phyloP scores from a whole-genome alignment of 2,113 vertebrate species.

The Macaca nemestrina region DNA sequence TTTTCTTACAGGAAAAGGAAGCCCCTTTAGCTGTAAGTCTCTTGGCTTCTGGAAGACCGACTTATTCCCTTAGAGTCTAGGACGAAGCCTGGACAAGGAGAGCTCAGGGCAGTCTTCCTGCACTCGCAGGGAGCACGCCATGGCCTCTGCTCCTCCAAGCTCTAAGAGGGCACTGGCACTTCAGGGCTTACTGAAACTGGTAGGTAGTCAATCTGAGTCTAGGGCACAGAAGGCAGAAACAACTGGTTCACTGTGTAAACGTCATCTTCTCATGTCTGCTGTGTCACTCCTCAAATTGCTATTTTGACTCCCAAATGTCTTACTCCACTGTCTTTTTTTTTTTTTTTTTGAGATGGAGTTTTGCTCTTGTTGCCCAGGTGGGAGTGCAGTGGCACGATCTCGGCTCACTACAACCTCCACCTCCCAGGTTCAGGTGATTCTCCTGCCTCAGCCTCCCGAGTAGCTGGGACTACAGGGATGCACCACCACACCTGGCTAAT shows the following conservation, averaged over 20 bases:
- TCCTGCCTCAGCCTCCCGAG: too few relatives aligned
- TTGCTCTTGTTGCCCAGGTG: too few relatives aligned
- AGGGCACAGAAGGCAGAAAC: too few relatives aligned
- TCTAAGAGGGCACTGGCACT: too few relatives aligned
- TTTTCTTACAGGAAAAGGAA: not conserved
- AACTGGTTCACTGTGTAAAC: accelerated
- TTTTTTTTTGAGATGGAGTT: too few relatives aligned
- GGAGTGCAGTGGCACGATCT: too few relatives aligned
- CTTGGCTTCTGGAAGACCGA: not conserved
- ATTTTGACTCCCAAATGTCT: too few relatives aligned
- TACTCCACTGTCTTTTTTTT: not conserved
- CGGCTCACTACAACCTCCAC: too few relatives aligned
- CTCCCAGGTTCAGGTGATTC: too few relatives aligned
- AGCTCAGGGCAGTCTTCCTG: not conserved
- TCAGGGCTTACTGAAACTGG: not conserved
- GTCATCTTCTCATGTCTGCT: accelerated
- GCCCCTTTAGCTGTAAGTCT: not conserved
- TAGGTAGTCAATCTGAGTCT: not conserved
- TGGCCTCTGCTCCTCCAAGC: not conserved
- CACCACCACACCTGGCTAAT: too few relatives aligned
- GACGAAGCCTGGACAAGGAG: too few relatives aligned
- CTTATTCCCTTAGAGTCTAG: not conserved
- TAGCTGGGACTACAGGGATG: too few relatives aligned
- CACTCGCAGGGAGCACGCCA: accelerated
- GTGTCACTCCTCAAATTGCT: not conserved